phyloP scores from a whole-genome alignment of 2,113 vertebrate genomes.

The Myotis davidii region DNA sequence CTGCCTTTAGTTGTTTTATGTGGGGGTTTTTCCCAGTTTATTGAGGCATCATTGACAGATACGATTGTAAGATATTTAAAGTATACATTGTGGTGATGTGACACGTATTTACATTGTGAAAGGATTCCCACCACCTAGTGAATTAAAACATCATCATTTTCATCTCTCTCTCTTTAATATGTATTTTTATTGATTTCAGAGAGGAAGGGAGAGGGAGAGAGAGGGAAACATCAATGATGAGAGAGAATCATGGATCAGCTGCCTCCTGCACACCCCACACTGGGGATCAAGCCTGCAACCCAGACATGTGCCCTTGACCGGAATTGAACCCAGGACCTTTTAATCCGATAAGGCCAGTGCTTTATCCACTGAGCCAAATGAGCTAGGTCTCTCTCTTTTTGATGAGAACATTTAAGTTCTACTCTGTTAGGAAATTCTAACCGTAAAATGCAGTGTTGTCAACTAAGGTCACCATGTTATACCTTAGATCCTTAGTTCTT shows the following conservation, averaged over 20 bases:
- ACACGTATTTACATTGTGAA: background rate
- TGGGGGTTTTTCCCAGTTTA: background rate
- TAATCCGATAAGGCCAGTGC: too few relatives aligned
- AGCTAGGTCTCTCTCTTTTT: background rate
- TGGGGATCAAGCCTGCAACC: too few relatives aligned
- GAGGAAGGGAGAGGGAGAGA: too few relatives aligned
- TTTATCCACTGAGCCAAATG: too few relatives aligned
- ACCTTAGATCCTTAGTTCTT: background rate
- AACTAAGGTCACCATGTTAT: background rate
- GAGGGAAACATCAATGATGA: too few relatives aligned
- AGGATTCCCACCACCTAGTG: background rate
- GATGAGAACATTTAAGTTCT: background rate
- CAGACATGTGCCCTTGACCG: too few relatives aligned
- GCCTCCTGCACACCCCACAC: too few relatives aligned
- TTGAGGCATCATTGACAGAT: background rate
- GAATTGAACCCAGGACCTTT: too few relatives aligned
- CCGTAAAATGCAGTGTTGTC: background rate
- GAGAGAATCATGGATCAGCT: too few relatives aligned
- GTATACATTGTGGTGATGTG: background rate
- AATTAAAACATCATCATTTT: background rate
- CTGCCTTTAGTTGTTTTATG: background rate
- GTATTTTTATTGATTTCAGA: background rate
- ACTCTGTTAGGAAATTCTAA: background rate
- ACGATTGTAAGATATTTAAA: background rate
- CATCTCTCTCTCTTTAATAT: background rate